phyloP scores from a whole-genome alignment of 2,113 vertebrate genomes.

The human (Homo sapiens) region DNA sequence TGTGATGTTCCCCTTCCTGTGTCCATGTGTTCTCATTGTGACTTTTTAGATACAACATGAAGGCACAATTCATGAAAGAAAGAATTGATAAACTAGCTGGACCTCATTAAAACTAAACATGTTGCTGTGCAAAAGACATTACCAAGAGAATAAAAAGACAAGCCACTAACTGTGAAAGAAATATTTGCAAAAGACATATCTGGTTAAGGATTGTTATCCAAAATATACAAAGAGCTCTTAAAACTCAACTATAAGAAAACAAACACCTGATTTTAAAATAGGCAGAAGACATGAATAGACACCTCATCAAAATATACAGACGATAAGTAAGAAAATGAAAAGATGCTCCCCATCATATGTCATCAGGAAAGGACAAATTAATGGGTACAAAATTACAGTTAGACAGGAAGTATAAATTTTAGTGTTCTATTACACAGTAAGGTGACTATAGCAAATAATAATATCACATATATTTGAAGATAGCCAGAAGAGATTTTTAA shows the following conservation, averaged over 20 bases:
- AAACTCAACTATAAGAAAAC: background rate
- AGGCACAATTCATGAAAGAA: background rate
- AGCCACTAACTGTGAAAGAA: background rate
- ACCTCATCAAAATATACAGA: background rate
- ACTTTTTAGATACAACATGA: background rate
- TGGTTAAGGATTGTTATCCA: background rate
- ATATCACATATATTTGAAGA: background rate
- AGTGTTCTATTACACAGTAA: background rate
- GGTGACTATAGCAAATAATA: background rate
- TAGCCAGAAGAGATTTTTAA: background rate
- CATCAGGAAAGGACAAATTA: background rate
- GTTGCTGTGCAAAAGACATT: background rate
- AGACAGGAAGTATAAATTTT: background rate
- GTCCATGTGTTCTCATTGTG: background rate
- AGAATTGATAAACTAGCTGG: background rate
- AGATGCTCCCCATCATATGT: background rate
- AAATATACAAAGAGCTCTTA: background rate
- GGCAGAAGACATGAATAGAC: background rate
- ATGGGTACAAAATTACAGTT: background rate
- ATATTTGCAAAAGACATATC: background rate
- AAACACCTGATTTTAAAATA: background rate
- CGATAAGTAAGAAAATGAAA: background rate
- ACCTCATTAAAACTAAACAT: background rate
- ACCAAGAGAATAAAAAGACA: background rate
- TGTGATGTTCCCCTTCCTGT: too few species aligned